Percentiles rank a stretch among this genome's conserved stretches.
Conservation (phyloP, 2,888 invertebrate species). For the Eristalis arbustorum region DNA sequence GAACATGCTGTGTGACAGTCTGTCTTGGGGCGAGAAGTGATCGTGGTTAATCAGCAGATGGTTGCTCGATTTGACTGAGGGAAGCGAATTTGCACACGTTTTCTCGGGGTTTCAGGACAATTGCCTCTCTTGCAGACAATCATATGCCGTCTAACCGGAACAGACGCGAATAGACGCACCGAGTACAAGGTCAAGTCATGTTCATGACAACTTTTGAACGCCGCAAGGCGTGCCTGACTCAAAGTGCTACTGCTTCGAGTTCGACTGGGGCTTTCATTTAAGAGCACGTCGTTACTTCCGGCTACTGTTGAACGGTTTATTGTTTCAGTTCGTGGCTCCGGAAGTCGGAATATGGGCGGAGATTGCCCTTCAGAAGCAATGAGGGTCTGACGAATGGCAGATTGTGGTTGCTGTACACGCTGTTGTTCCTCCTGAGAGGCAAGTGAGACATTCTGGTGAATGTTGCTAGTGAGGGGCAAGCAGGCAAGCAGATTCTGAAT, state of each 20-base stretch:
- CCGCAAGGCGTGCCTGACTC: background rate
- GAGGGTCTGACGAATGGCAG: too few species aligned
- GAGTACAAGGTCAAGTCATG: background rate
- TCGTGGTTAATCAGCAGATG: background rate
- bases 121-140: background rate
- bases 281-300: background rate
- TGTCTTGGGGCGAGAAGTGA: background rate
- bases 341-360: background rate
- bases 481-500: too few species aligned
- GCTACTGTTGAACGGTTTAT: background rate
- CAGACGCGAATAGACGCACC: background rate
- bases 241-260: too few species aligned
- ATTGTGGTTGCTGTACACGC: too few species aligned
- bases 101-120: background rate
- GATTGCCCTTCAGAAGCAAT: background rate
- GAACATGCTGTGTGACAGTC: background rate
- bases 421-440: too few species aligned
- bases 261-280: too few species aligned
- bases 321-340: background rate
- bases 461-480: too few species aligned
- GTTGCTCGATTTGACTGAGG: slow-evolving; percentile 4
- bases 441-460: too few species aligned
- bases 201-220: too few species aligned
- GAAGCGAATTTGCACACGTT: background rate
- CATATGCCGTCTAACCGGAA: background rate